Evolutionary conservation across 2,113 vertebrate species (phyloP), one percentile per base, ranked within the genome.

Genomic region (Myiozetetes cayanensis): DNA sequence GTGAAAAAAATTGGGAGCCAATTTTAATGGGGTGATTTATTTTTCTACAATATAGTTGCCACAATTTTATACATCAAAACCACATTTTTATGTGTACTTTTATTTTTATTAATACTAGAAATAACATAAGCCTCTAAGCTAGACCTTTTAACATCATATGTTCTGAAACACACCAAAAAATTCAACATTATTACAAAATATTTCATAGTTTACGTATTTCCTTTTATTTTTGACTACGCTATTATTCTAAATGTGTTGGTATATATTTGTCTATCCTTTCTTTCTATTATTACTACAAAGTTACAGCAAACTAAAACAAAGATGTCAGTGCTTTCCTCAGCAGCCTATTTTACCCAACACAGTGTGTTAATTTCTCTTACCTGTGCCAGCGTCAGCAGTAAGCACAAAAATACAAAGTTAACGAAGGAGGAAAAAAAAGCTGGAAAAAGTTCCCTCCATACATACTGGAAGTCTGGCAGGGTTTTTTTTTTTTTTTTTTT

Each of bases 401-500:
- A 77, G 16, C 4, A 44, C 13, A 85, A 82, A 76, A 89, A n/a
- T 10, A 55, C 4, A 31, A 58, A 74, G 8, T 39, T 9, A 72
- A 62, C 4, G 8, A 17, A 35, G 14, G 12, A 41, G 6, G 8
- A 47, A 62, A 66, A 44, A 50, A n/a, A 49, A 20, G 7, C 9
- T 44, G 12, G 12, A 70, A 67, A 44, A 76, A 47, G 8, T 52
- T 76, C 16, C 14, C 19, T 59, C 43, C 8, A 31, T 2, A 2
- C 6, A 59, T 18, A 75, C 3, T 24, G 4, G 9, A 53, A 59
- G 35, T 37, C 27, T 27, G 8, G 14, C 10, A 6, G 2, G 17
- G 6, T 23, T 14, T 47, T 11, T 6, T 5, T 9, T 30, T 0
- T 8, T 21, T 8, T 24, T 25, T 37, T 14, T 44, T 41, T 62